These are phyloP conservation scores for Cephus pygmeus DNA, from an alignment of 2,888 invertebrate species.

Conservation along the genomic window DNA sequence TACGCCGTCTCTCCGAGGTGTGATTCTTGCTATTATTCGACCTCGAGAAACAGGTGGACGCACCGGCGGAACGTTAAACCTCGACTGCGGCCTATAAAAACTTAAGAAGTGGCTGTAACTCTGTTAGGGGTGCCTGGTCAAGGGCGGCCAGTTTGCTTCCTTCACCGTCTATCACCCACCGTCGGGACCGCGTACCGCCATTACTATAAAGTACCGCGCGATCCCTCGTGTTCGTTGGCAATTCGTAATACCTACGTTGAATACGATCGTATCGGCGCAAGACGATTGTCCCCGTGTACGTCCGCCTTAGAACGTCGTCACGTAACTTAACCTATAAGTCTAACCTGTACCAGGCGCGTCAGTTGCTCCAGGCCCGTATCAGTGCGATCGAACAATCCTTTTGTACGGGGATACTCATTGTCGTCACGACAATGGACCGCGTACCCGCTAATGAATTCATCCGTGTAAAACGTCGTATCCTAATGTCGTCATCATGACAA, in stretches of 20 bases:
- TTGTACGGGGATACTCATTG: slow-evolving; percentile 35
- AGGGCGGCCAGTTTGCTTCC: background rate
- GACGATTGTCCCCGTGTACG: background rate
- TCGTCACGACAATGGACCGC: slow-evolving; percentile 38
- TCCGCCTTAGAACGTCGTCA: background rate
- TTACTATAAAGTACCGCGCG: background rate
- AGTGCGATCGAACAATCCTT: slow-evolving; percentile 26
- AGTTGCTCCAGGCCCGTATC: background rate
- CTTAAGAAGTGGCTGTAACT: background rate
- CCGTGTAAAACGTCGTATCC: slow-evolving; percentile 33
- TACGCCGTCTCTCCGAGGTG: background rate
- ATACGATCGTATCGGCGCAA: too few relatives aligned
- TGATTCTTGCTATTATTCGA: background rate
- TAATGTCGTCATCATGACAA: background rate
- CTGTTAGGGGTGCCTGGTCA: background rate
- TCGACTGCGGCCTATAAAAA: background rate
- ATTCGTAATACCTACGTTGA: too few relatives aligned
- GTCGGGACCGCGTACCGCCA: background rate
- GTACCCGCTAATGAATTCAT: slow-evolving; percentile 39
- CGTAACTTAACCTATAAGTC: background rate
- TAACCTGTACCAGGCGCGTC: background rate
- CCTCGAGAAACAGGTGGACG: background rate
- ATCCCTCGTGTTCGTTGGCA: too few relatives aligned
- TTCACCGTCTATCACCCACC: background rate
- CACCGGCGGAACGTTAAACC: background rate